phyloP scores from a whole-genome alignment of 2,888 invertebrate genomes.

The Eurytoma californica region DNA sequence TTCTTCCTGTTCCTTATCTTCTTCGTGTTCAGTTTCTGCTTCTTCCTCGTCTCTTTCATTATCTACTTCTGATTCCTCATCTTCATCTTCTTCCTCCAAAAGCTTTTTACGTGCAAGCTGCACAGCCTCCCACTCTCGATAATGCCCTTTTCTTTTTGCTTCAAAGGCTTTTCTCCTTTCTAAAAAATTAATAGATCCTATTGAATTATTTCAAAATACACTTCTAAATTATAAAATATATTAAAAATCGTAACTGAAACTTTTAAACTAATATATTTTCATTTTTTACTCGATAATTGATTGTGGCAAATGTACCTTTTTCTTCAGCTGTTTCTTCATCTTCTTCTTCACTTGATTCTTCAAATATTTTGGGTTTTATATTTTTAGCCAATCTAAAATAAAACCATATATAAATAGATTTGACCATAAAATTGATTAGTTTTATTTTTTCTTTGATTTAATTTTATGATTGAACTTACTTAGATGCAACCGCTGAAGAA shows the following conservation, averaged over 20 bases:
- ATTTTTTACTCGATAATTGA: no score
- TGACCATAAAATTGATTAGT: not conserved
- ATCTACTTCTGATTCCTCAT: slow-evolving; percentile 67
- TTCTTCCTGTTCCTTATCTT: slow-evolving; percentile 56
- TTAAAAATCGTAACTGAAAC: no score
- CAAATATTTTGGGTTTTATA: slow-evolving; percentile 75
- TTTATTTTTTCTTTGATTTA: not conserved
- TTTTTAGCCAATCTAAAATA: slow-evolving; percentile 72
- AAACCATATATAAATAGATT: not conserved
- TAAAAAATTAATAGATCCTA: slow-evolving; percentile 64
- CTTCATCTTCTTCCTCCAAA: slow-evolving; percentile 89
- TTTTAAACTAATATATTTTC: no score
- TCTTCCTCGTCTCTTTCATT: slow-evolving; percentile 59
- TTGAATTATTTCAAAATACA: not conserved
- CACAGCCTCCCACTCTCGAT: slow-evolving; percentile 97
- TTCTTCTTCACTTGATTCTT: slow-evolving; percentile 73
- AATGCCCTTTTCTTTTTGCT: slow-evolving; percentile 95
- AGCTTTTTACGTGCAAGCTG: slow-evolving; percentile 93
- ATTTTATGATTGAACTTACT: slow-evolving; percentile 76
- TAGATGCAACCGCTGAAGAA: slow-evolving; percentile 86
- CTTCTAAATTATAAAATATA: no score
- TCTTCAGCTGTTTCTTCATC: slow-evolving; percentile 77
- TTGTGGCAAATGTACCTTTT: slow-evolving; percentile 66
- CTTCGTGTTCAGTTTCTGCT: slow-evolving; percentile 51
- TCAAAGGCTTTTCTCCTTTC: slow-evolving; percentile 89